Percentiles rank a stretch among this genome's conserved stretches.
Evolutionary conservation across 1,140 invertebrate genomes (phyloP).

Genomic region (Aphidius gifuensis): DNA sequence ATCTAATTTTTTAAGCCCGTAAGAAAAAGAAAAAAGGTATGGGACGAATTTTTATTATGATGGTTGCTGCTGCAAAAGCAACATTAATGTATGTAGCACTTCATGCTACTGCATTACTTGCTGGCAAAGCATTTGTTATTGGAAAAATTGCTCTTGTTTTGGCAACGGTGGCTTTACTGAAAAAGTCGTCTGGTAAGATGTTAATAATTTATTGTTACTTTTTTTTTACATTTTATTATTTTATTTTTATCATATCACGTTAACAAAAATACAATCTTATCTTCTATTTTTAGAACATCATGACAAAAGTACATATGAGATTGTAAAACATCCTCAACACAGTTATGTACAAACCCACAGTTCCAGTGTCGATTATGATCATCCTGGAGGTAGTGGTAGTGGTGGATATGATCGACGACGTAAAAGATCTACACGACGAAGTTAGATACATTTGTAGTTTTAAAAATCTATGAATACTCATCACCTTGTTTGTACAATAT

Average conservation of each 20-base stretch:
- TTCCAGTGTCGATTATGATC: constrained; percentile 67
- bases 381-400: constrained; percentile 47
- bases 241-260: not conserved
- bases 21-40: constrained; percentile 58
- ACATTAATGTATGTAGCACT: constrained; percentile 70
- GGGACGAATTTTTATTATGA: constrained; percentile 60
- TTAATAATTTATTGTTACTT: not conserved
- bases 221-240: too few relatives aligned
- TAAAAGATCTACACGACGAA: constrained; percentile 33
- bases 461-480: constrained; percentile 38
- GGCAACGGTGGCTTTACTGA: constrained; percentile 71
- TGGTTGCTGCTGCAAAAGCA: constrained; percentile 66
- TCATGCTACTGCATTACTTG: constrained; percentile 69
- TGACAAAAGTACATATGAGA: constrained; percentile 80
- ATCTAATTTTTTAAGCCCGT: constrained; percentile 33
- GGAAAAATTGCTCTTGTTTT: constrained; percentile 74
- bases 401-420: constrained; percentile 58
- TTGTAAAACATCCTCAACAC: constrained; percentile 79
- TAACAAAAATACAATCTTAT: not conserved
- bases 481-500: constrained; percentile 16
- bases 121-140: constrained; percentile 70
- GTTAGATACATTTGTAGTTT: constrained; percentile 29
- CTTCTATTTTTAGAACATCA: constrained; percentile 37
- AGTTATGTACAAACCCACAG: constrained; percentile 74
- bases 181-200: constrained; percentile 63